Evolutionary conservation across 2,113 vertebrate genomes (phyloP), one percentile per base, ranked within the genome.

Genomic region (Perca schrenkii): DNA sequence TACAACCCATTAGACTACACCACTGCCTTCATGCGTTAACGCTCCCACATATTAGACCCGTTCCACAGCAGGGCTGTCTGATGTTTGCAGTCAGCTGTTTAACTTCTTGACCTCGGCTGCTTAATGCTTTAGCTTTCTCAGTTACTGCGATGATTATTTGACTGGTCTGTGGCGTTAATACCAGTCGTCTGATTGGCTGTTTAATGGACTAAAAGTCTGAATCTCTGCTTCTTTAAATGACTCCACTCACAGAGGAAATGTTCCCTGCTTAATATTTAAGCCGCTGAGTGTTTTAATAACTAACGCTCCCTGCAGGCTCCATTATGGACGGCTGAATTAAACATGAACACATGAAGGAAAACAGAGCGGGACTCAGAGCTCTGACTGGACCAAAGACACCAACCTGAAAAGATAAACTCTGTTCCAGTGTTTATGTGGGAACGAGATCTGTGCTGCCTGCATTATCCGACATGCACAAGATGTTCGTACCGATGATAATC

Each of bases 261-360:
- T 80, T 77, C 54, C 52, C 64, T 57, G 62, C 77, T 89, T 31
- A 88, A 91, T 89, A 89, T 91, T 89, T 91, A 56, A 91, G 2
- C 28, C 28, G 28, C 64, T 65, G 66, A 46, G 22, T 1, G 73
- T 57, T 88, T 91, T 68, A 91, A 91, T 91, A 86, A 86, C 78
- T 88, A 73, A 88, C 57, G 52, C 74, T 58, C 63, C 67, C 56
- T 77, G 58, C 61, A 1, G 43, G 79, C 46, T 21, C 22, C 70
- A 50, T 86, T 28, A 58, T 61, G 43, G 54, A 62, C 0, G 34
- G 8, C 72, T 91, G 69, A 88, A 88, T 86, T 80, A 88, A 89
- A 89, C 72, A 89, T 86, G 80, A 34, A 17, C 3, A 25, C 13
- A 22, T 22, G 58, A 15, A 6, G 16, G 8, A 67, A 8, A 31